Evolutionary conservation across 1,140 invertebrate species (phyloP).

Genomic region (Drosophila sproati): DNA sequence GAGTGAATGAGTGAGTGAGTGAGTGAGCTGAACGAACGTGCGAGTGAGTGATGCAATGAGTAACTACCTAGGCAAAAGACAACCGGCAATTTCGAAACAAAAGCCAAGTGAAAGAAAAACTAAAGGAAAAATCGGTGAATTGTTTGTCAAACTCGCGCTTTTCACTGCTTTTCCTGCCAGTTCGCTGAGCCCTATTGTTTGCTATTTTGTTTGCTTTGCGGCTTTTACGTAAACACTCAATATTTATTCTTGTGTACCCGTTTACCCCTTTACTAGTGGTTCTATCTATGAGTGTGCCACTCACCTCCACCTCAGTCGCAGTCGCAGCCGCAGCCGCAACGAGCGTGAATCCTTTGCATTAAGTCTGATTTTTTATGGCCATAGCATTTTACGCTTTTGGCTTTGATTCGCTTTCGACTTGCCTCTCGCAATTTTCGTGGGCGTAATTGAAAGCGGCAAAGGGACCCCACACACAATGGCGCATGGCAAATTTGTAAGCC

Average conservation of each 20-base stretch:
- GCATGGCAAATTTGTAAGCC: conserved; percentile 71
- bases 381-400: conserved; percentile 54
- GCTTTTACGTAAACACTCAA: conserved; percentile 75
- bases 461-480: conserved; percentile 25
- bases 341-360: conserved; percentile 65
- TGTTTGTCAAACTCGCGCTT: conserved; percentile 47
- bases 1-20: conserved; percentile 40
- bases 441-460: conserved; percentile 74
- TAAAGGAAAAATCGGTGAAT: conserved; percentile 50
- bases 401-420: conserved; percentile 17
- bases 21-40: conserved; percentile 33
- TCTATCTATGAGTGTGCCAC: too few relatives aligned
- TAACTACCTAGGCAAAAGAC: conserved; percentile 41
- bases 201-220: conserved; percentile 59
- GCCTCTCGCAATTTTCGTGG: conserved; percentile 32
- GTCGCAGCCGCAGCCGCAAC: conserved; percentile 8
- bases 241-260: conserved; percentile 75
- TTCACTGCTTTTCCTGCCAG: background rate
- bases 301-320: background rate
- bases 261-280: conserved; percentile 34
- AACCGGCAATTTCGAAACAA: conserved; percentile 51
- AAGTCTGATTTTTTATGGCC: conserved; percentile 70
- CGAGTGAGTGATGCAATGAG: conserved; percentile 52
- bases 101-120: conserved; percentile 40
- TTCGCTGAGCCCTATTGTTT: conserved; percentile 50